Conservation (phyloP, 2,888 invertebrate species). For the Eupeodes latifasciatus region DNA sequence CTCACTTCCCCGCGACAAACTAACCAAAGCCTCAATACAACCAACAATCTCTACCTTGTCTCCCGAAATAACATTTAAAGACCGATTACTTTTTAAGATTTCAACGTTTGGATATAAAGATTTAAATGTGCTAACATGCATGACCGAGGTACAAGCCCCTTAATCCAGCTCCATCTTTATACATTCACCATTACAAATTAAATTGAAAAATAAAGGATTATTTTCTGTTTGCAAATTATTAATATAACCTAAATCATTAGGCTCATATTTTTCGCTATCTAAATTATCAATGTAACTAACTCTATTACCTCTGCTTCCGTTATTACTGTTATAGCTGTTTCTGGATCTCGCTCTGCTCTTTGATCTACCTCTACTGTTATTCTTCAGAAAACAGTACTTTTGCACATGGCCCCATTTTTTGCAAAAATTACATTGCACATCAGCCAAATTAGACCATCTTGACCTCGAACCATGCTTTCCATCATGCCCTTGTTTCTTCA, state of each 20-base stretch:
- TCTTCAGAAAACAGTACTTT: neutral
- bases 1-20: neutral
- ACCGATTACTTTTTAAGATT: neutral
- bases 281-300: neutral
- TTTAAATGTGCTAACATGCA: neutral
- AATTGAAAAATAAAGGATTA: constrained; percentile 13
- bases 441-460: constrained; percentile 1
- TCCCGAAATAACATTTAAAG: neutral
- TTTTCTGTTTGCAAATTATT: constrained; percentile 13
- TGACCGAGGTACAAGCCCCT: neutral
- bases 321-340: constrained; percentile 10
- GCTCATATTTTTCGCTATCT: neutral
- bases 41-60: constrained; percentile 4
- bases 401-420: constrained; percentile 13
- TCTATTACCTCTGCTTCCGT: constrained; percentile 23
- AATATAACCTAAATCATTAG: constrained; percentile 16
- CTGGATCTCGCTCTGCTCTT: constrained; percentile 5
- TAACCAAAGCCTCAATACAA: constrained; percentile 3
- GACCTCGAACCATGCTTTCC: neutral
- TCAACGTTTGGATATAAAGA: neutral
- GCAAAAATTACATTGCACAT: constrained; percentile 4
- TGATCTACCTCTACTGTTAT: constrained; percentile 2
- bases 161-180: constrained; percentile 9
- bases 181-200: constrained; percentile 15
- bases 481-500: neutral